Evolutionary conservation across 2,888 invertebrate genomes (phyloP), one percentile per base, ranked within the genome.

Genomic region (Tyria jacobaeae): DNA sequence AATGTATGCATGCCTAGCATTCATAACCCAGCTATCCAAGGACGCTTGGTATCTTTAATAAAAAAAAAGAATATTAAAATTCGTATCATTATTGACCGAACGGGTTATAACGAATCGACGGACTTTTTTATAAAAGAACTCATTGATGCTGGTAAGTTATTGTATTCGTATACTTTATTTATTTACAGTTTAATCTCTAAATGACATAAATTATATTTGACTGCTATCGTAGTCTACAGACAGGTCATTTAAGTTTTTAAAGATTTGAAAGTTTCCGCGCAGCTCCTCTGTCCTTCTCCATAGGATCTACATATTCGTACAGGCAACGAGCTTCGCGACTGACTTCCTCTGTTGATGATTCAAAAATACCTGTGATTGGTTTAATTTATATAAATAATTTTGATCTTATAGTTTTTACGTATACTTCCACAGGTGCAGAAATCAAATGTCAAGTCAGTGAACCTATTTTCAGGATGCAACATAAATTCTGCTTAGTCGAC

Each of bases 401-500:
- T n/a, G n/a, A n/a, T n/a, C n/a, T n/a, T n/a, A n/a, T n/a, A 2
- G 27, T 31, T 35, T 27, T 25, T 35, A 14, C 34, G 37, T 24
- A 6, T 64, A 44, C n/a, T 41, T 49, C 85, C 86, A 66, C 84
- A 96, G 96, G 96, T 52, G 94, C 96, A 64, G 91, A 93, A 83
- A 90, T 96, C 35, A 94, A 94, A 85, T 91, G 86, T 76, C 91
- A 93, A 81, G 52, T 81, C 73, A 70, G 87, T 85, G 65, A 94
- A 84, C 81, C 89, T 94, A 64, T 72, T 21, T 82, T 83, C 75
- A 86, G 81, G 62, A 97, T 97, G 97, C 97, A 97, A 82, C 97
- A 97, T 86, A 97, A 97, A 87, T 97, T 96, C 89, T 95, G 95
- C 55, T 84, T 97, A 60, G 88, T 97, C 47, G 97, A 97, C 80